Conservation (phyloP, 2,888 invertebrate genomes). For the Nesidiocoris tenuis region DNA sequence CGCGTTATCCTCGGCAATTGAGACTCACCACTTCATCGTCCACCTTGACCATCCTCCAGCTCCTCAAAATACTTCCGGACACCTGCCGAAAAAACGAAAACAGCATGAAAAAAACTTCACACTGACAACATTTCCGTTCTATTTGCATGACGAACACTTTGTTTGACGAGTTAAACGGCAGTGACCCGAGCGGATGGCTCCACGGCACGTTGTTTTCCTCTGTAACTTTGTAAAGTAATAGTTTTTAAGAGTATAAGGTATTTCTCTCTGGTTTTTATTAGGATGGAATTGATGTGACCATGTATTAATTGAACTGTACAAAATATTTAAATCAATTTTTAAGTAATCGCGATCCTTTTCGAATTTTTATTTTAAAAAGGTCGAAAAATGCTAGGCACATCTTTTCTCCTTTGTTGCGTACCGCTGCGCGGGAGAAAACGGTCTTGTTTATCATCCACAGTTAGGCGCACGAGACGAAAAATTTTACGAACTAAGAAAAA, state of each 20-base stretch:
- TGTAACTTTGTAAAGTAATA: conserved; percentile 48
- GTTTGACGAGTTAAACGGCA: conserved; percentile 39
- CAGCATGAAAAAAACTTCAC: not conserved
- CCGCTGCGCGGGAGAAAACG: not conserved
- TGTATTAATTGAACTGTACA: conserved; percentile 49
- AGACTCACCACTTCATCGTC: not conserved
- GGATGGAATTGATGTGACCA: conserved; percentile 48
- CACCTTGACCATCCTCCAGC: not conserved
- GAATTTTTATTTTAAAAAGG: conserved; percentile 36
- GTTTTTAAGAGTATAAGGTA: conserved; percentile 44
- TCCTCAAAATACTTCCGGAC: too few species aligned
- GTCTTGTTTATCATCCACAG: not conserved
- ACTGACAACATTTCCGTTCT: conserved; percentile 4
- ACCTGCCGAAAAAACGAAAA: not conserved
- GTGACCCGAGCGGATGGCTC: conserved; percentile 33
- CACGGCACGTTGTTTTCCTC: conserved; percentile 37
- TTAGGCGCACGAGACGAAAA: conserved; percentile 8
- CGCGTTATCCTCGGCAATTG: not conserved
- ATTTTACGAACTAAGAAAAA: not conserved
- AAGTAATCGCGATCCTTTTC: conserved; percentile 39
- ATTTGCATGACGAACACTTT: conserved; percentile 37
- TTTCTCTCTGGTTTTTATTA: conserved; percentile 47
- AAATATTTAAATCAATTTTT: conserved; percentile 48
- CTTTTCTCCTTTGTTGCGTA: not conserved
- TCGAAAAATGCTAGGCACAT: not conserved